Evolutionary conservation across 2,888 invertebrate species (phyloP).

Genomic region (Nomada ruficornis): DNA sequence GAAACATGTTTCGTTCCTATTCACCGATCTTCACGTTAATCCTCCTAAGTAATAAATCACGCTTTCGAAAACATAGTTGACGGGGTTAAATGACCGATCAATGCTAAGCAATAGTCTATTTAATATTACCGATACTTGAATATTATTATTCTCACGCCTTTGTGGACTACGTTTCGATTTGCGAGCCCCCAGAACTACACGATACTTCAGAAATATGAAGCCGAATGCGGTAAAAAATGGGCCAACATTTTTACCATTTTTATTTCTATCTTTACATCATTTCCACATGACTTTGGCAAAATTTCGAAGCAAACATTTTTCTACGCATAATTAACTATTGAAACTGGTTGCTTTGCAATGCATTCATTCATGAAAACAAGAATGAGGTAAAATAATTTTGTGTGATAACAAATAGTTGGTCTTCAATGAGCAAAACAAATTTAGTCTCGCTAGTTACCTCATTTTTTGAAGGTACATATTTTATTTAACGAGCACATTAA

Average conservation of each 20-base stretch:
- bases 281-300: constrained; percentile 3
- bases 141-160: constrained; percentile 6
- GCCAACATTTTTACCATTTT: constrained; percentile 4
- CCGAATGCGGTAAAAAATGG: not conserved
- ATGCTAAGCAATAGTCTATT: not conserved
- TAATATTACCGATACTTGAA: not conserved
- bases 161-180: not conserved
- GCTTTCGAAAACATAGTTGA: not conserved
- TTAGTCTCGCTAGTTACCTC: not conserved
- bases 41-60: not conserved
- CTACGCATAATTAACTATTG: too few relatives aligned
- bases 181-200: not conserved
- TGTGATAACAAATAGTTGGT: too few relatives aligned
- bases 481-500: not conserved
- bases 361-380: too few relatives aligned
- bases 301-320: too few relatives aligned
- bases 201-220: not conserved
- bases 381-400: too few relatives aligned
- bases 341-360: too few relatives aligned
- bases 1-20: not conserved
- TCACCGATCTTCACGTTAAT: constrained; percentile 39
- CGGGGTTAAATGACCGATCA: not conserved
- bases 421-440: too few relatives aligned
- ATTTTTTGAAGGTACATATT: not conserved
- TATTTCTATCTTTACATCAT: constrained; percentile 28